Evolutionary conservation across 2,797 vertebrate species (phyloP).

Genomic region (Eulemur coronatus): DNA sequence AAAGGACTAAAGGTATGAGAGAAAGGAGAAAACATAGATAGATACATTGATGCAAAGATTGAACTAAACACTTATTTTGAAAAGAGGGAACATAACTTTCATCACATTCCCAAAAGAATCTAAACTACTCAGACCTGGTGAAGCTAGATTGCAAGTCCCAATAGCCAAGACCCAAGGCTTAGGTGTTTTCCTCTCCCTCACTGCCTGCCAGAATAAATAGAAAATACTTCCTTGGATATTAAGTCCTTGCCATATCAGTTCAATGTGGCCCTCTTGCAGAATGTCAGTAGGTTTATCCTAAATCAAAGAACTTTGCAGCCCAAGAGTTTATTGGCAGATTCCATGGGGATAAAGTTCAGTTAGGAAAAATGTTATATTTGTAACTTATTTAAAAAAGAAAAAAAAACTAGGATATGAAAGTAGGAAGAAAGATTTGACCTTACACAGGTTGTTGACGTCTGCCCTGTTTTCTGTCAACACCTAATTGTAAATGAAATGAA

Average conservation of each 20-base stretch:
- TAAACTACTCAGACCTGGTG: neutral
- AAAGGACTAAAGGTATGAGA: neutral
- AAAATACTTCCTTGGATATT: neutral
- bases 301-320: neutral
- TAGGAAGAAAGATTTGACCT: neutral
- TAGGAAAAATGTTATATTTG: constrained; percentile 13
- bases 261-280: neutral
- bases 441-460: neutral
- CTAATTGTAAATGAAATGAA: neutral
- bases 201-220: neutral
- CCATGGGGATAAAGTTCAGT: neutral
- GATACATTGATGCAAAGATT: neutral
- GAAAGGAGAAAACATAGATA: neutral
- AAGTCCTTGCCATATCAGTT: neutral
- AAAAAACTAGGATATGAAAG: neutral
- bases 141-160: neutral
- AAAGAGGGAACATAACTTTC: neutral
- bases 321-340: neutral
- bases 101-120: neutral
- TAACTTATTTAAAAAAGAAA: neutral
- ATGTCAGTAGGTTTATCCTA: neutral
- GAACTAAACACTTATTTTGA: neutral
- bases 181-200: neutral
- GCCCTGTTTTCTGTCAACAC: neutral
- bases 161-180: neutral